Evolutionary conservation across 2,888 invertebrate species (phyloP), one percentile per base, ranked within the genome.

Genomic region (Syritta pipiens): DNA sequence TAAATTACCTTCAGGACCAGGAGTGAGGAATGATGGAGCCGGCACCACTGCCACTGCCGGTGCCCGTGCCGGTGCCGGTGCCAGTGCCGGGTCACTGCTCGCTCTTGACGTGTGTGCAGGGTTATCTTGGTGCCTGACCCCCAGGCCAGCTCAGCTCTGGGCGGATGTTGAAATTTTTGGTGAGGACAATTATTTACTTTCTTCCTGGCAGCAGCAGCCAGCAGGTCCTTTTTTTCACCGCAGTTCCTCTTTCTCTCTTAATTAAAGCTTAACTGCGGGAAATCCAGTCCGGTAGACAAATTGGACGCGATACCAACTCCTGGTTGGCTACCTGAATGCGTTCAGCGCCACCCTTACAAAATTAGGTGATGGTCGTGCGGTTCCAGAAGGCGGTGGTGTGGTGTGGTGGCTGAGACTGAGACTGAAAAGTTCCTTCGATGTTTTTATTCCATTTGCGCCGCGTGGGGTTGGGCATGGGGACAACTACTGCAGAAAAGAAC

Each of bases 181-280:
- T 62, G 44, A 62, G 57, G 68, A 79, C 79, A 74, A 57, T 79
- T 79, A 79, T 74, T 74, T 79, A 79, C 74, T 74, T 79, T 79
- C 51, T 42, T 37, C 48, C 24, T 17, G 49, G 59, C 6, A 57
- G 44, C 42, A 30, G 7, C 12, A 7, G 44, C 17, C 30, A 37
- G 37, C 32, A 62, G 42, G 32, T 67, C 22, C 26, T 59, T 74
- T 77, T 67, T 35, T 32, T 49, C 65, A 53, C 55, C 60, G 65
- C 67, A 79, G 77, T 79, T 77, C n/a, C n/a, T n/a, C n/a, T 48
- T 60, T 67, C 79, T 35, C 79, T 67, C 79, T 74, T 74, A 74
- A 79, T 79, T 79, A 74, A 68, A 67, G 74, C 74, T 79, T 74
- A 79, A 79, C 79, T 79, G 79, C 74, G 72, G 62, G 49, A 79